Base-by-base conservation (phyloP, 2,113 vertebrate genomes). In the Pycnonotus jocosus region DNA sequence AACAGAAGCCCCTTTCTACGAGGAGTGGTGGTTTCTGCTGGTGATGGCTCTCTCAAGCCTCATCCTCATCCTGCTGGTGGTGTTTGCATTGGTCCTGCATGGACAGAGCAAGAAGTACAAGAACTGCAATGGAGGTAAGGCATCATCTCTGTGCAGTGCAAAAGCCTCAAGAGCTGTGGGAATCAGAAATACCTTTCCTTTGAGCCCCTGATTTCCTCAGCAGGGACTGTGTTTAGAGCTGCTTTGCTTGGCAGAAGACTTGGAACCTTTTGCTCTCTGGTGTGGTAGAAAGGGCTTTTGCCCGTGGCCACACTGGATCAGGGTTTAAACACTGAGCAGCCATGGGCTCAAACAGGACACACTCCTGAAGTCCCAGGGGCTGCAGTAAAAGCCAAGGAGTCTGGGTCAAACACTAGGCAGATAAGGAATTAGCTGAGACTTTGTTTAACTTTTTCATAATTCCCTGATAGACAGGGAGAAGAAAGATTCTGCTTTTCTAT, bases 1-100 rank as follows among this genome's bases (percentile, higher is more conserved):
- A 95, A 95, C 96, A 4, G 99, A 98, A 86, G 97, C 98, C 48
- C 98, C 98, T 1, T 99, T 99, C 98, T 99, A 99, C 0, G 99
- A 99, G 92, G 99, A 99, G 96, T 99, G 99, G 99, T 99, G 99
- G 99, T 99, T 99, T 97, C 97, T 99, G 56, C 96, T 99, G 58
- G 99, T 99, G 95, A 98, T 99, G 97, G 99, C 98, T 1, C 98
- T 99, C 60, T 98, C 98, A n/a, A 98, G 98, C 61, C 98, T 99
- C 79, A 98, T 99, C 91, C 97, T 99, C 60, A 96, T 99, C 60
- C 98, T 99, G 83, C 96, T 99, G 78, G 96, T 99, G 91, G 98
- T 98, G n/a, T 99, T 99, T 65, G 96, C 98, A 0, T 97, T 99
- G 95, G 97, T 99, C 80, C 97, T 99, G 81, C 99, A 99, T 0